Conservation (phyloP, 2,113 vertebrate species). For the Burhinus oedicnemus region DNA sequence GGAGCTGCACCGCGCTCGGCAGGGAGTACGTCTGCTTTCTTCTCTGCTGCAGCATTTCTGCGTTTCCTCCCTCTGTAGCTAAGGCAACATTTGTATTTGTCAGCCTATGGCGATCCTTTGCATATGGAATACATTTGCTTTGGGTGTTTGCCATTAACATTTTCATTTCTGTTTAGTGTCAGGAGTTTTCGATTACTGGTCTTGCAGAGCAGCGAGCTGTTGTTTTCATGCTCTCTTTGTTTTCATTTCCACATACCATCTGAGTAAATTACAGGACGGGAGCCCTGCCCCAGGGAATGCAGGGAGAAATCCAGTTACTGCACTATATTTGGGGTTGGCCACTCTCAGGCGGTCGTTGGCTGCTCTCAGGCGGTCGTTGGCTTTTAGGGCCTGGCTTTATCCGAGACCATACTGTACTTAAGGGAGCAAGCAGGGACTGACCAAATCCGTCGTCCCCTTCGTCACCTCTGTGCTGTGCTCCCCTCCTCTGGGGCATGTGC, state of each 20-base stretch:
- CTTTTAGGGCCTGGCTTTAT: neutral
- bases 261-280: neutral
- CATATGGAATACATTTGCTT: conserved; percentile 75
- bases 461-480: neutral
- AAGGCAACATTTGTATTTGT: conserved; percentile 61
- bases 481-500: accelerated
- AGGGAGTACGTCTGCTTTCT: neutral
- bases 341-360: accelerated
- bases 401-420: accelerated
- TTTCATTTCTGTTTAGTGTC: conserved; percentile 78
- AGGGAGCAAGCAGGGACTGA: neutral
- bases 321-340: neutral
- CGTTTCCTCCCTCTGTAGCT: neutral
- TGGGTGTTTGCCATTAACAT: conserved; percentile 73
- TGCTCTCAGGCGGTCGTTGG: accelerated
- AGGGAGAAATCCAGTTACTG: neutral
- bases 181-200: conserved; percentile 67
- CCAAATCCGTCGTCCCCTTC: neutral
- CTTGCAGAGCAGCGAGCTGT: conserved; percentile 30
- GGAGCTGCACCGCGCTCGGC: neutral
- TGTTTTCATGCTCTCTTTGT: conserved; percentile 60
- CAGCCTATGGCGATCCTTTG: conserved; percentile 25
- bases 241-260: conserved; percentile 55
- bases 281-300: neutral
- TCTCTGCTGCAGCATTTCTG: neutral